Evolutionary conservation across 2,113 vertebrate genomes (phyloP).

Genomic region (Ranitomeya variabilis): DNA sequence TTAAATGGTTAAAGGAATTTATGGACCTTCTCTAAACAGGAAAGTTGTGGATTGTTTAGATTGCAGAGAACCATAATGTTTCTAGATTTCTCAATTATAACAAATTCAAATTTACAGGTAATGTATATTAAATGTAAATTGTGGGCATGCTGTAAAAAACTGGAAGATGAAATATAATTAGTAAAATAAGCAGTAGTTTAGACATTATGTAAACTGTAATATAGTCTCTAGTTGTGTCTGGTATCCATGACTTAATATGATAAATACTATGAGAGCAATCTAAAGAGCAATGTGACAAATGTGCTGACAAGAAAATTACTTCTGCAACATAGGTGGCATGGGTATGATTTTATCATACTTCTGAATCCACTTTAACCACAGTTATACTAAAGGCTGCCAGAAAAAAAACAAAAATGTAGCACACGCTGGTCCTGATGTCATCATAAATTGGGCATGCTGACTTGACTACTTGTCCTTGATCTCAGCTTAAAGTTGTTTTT

Average conservation of each 20-base stretch:
- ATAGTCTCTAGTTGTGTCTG: neutral
- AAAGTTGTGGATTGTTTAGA: neutral
- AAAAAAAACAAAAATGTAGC: neutral
- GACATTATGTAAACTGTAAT: neutral
- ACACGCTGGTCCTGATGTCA: neutral
- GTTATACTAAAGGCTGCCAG: neutral
- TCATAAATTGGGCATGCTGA: neutral
- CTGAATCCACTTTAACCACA: neutral
- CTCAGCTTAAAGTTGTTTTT: neutral
- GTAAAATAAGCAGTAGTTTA: neutral
- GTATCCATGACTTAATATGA: neutral
- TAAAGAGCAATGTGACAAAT: neutral
- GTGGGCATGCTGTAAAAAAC: neutral
- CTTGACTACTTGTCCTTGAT: neutral
- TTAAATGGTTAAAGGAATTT: too few relatives aligned
- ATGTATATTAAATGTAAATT: neutral
- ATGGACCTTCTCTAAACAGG: neutral
- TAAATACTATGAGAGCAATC: neutral
- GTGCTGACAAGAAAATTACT: conserved; percentile 11
- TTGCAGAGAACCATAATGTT: neutral
- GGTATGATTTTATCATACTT: neutral
- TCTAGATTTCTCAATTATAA: neutral
- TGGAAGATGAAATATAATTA: neutral
- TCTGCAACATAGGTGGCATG: neutral
- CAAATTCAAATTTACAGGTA: neutral